Base-by-base conservation (phyloP, 1,140 invertebrate species). In the Bathynomus jamesi region DNA sequence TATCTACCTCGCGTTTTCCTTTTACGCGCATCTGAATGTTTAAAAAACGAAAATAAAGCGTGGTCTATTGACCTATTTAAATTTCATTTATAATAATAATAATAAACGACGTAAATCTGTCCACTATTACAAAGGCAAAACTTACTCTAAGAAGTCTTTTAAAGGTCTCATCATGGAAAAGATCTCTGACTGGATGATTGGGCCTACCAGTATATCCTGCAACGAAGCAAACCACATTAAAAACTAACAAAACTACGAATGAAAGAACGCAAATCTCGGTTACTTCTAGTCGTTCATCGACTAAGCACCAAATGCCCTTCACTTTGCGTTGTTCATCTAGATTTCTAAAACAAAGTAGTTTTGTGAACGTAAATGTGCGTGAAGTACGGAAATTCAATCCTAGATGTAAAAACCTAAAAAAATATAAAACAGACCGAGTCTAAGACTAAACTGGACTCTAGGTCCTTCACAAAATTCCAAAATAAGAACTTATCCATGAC, bases 91-190 rank as follows among this genome's bases (percentile, higher is more conserved):
- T n/a, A n/a, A n/a, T n/a, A n/a, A n/a, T n/a, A n/a, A n/a, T n/a
- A n/a, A n/a, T n/a, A n/a, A n/a, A n/a, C n/a, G n/a, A n/a, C n/a
- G n/a, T n/a, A n/a, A n/a, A n/a, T n/a, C n/a, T n/a, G n/a, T n/a
- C n/a, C n/a, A n/a, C n/a, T n/a, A n/a, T n/a, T n/a, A n/a, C n/a
- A 65, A 30, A 21, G 13, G 24, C 17, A 32, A n/a, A 67, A 79
- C 79, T 79, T 80, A 86, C 84, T 79, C 82, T 82, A 61, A 85
- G 78, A 69, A 86, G 83, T 72, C 84, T 81, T 76, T 85, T 84
- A 74, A 84, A 82, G 76, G 83, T 82, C 1, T 82, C 79, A 67
- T 81, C 80, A 67, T 80, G 77, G 71, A 79, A 76, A 70, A 82
- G 76, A 64, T 74, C 72, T 11, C 68, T 62, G 31, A 74, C 72